Evolutionary conservation across 2,888 invertebrate genomes (phyloP).

Genomic region (Trisateles emortualis): DNA sequence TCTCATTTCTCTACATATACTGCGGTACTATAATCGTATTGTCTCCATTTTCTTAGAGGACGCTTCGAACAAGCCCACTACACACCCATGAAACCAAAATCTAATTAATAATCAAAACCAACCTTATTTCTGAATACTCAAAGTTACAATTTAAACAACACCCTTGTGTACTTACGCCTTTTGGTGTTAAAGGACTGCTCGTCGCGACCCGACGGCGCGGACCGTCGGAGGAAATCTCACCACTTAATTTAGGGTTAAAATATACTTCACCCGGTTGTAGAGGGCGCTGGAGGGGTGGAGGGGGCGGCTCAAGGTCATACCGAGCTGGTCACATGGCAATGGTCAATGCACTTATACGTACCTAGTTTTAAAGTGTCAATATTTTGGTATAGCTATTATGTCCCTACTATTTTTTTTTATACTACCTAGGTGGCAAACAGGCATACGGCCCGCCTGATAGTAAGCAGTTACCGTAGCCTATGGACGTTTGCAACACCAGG

Average conservation of each 20-base stretch:
- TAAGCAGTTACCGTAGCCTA: too few species aligned
- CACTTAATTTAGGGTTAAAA: constrained; percentile 79
- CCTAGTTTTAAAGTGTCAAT: not conserved
- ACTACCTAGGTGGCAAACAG: too few species aligned
- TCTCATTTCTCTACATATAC: constrained; percentile 60
- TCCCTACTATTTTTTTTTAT: too few species aligned
- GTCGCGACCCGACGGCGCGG: constrained; percentile 77
- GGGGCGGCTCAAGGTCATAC: constrained; percentile 69
- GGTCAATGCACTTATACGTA: constrained; percentile 17
- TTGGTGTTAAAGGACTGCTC: constrained; percentile 20
- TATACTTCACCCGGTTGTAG: constrained; percentile 67
- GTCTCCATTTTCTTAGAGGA: constrained; percentile 83
- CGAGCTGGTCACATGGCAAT: constrained; percentile 47
- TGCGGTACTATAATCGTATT: constrained; percentile 76
- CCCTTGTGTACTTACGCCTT: constrained; percentile 36
- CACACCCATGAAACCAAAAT: constrained; percentile 64
- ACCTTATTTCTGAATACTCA: constrained; percentile 26
- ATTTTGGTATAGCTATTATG: too few species aligned
- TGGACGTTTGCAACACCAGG: too few species aligned
- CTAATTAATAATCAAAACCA: constrained; percentile 18
- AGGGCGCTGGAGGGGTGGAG: constrained; percentile 28
- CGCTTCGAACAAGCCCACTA: constrained; percentile 74
- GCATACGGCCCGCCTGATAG: too few species aligned
- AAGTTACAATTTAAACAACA: constrained; percentile 17
- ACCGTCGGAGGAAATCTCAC: constrained; percentile 63